Percentiles rank a stretch among this genome's conserved stretches.
These are phyloP conservation scores for Grammomys surdaster DNA, from an alignment of 2,113 vertebrate genomes.

Conservation along the genomic window DNA sequence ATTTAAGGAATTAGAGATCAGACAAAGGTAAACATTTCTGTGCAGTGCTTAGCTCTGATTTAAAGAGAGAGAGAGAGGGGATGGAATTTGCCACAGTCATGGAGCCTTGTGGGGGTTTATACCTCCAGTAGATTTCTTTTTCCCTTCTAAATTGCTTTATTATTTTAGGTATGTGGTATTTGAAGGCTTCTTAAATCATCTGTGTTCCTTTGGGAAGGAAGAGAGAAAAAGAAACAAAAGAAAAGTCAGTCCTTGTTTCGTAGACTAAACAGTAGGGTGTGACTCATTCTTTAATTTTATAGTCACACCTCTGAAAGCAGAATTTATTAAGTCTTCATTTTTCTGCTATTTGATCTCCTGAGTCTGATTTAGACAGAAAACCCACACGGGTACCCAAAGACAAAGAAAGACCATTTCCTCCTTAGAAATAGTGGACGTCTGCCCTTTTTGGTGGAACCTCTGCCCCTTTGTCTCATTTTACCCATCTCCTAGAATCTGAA, in stretches of 20 bases:
- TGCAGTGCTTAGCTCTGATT: conserved; percentile 89
- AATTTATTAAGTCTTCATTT: conserved; percentile 67
- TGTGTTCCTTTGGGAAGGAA: conserved; percentile 54
- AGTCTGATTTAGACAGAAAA: conserved; percentile 43
- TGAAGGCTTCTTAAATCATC: conserved; percentile 76
- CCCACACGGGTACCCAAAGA: background rate
- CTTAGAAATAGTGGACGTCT: background rate
- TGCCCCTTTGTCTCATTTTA: background rate
- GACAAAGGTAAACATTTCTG: conserved; percentile 89
- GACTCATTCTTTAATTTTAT: conserved; percentile 75
- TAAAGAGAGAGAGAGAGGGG: conserved; percentile 81
- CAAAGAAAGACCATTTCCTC: conserved; percentile 39
- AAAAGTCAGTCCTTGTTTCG: conserved; percentile 63
- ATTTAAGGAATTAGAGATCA: conserved; percentile 90
- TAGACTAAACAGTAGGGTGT: conserved; percentile 76
- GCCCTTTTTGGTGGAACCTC: background rate
- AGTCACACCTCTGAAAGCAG: conserved; percentile 64
- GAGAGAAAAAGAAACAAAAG: conserved; percentile 72
- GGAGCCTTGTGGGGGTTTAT: conserved; percentile 85
- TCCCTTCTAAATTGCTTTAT: conserved; percentile 75
- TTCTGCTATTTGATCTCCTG: conserved; percentile 27
- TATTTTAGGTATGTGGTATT: conserved; percentile 79
- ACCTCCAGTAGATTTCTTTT: conserved; percentile 86
- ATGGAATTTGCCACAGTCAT: conserved; percentile 85
- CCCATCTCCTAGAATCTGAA: background rate